Evolutionary conservation across 92 coral and sea anemone genomes (phyloP).

Genomic region (Epizoanthus stellaris): DNA sequence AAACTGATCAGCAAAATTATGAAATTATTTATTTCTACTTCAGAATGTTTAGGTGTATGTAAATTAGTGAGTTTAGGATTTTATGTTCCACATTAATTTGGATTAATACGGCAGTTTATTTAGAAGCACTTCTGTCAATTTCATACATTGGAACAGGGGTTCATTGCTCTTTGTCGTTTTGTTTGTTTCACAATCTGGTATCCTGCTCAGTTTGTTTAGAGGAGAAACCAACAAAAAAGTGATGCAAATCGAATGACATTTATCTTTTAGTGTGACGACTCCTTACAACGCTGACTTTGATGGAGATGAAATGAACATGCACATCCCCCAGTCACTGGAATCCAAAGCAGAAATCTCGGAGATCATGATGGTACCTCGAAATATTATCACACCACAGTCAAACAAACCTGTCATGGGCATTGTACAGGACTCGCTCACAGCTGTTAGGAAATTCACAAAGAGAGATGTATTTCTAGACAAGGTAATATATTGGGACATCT

Average conservation of each 20-base stretch:
- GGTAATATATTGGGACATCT: slow-evolving; percentile 50
- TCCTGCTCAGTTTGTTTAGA: no score
- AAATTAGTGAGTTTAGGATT: no score
- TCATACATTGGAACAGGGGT: no score
- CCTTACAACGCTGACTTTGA: slow-evolving; percentile 99
- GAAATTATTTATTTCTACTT: no score
- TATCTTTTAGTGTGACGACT: slow-evolving; percentile 85
- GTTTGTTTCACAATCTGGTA: no score
- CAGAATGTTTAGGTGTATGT: no score
- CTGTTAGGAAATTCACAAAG: slow-evolving; percentile 94
- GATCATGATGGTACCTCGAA: slow-evolving; percentile 98
- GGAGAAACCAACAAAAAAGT: no score
- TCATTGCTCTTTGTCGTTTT: no score
- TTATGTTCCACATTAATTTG: no score
- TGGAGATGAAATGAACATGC: slow-evolving; percentile 99
- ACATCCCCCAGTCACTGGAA: slow-evolving; percentile 97
- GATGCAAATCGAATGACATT: background rate
- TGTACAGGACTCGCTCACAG: slow-evolving; percentile 98
- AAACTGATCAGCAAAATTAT: no score
- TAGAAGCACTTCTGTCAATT: no score
- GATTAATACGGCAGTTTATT: no score
- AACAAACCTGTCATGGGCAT: slow-evolving; percentile 99
- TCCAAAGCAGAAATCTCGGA: slow-evolving; percentile 96
- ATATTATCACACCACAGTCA: slow-evolving; percentile 96
- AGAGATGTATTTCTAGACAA: slow-evolving; percentile 97